Conservation (phyloP, 1,140 invertebrate genomes). For the Drosophila leontia region DNA sequence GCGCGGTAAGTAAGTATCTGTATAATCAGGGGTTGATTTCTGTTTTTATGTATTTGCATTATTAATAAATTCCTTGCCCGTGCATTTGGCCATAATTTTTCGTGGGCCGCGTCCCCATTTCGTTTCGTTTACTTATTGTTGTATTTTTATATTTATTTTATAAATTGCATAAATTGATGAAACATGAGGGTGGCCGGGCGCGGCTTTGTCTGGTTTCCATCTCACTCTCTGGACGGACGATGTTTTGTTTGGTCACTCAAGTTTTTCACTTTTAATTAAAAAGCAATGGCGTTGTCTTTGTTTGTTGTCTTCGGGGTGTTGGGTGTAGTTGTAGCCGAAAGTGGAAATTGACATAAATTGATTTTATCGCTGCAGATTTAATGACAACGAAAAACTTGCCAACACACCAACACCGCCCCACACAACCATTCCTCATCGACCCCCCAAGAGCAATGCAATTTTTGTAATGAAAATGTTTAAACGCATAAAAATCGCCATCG, state of each 20-base stretch:
- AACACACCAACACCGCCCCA: neutral
- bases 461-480: constrained; percentile 84
- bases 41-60: constrained; percentile 83
- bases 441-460: constrained; percentile 66
- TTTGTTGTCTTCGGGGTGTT: constrained; percentile 16
- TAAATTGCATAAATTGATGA: constrained; percentile 83
- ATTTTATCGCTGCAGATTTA: constrained; percentile 82
- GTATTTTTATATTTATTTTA: constrained; percentile 83
- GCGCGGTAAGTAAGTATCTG: constrained; percentile 69
- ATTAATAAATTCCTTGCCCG: constrained; percentile 81
- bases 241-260: constrained; percentile 79
- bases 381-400: constrained; percentile 73
- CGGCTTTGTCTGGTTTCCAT: constrained; percentile 25
- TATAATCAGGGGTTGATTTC: constrained; percentile 83
- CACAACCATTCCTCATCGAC: neutral
- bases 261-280: constrained; percentile 81
- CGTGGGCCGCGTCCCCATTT: constrained; percentile 37
- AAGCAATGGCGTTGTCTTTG: constrained; percentile 66
- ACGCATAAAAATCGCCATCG: constrained; percentile 79
- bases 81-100: constrained; percentile 75
- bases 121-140: constrained; percentile 63
- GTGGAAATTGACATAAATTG: constrained; percentile 83
- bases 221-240: constrained; percentile 21
- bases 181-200: constrained; percentile 57
- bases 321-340: constrained; percentile 59